These are phyloP conservation scores for Tyrophagus putrescentiae DNA, from an alignment of 1,140 invertebrate species.

Conservation along the genomic window DNA sequence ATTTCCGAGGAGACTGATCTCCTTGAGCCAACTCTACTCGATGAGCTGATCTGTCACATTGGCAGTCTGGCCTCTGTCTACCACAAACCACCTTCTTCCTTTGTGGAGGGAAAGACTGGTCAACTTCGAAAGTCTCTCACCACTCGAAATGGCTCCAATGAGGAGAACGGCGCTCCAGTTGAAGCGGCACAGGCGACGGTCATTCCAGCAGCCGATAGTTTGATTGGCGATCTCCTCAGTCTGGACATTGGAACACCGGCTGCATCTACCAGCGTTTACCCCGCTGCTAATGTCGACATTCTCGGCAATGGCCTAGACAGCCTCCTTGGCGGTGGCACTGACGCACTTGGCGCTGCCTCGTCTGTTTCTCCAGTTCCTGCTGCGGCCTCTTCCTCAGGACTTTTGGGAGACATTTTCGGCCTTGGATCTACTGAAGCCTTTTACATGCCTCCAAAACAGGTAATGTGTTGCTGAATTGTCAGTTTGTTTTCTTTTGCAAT, in stretches of 20 bases:
- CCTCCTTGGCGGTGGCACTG: constrained; percentile 42
- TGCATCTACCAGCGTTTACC: constrained; percentile 35
- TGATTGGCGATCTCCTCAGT: constrained; percentile 88
- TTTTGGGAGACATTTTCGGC: constrained; percentile 83
- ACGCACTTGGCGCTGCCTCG: constrained; percentile 23
- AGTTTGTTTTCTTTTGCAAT: not conserved
- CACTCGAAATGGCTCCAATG: constrained; percentile 23
- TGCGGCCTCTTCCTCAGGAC: constrained; percentile 40
- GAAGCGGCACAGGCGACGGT: constrained; percentile 45
- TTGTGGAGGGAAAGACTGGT: constrained; percentile 65
- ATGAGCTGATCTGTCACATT: constrained; percentile 98
- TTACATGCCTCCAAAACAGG: constrained; percentile 59
- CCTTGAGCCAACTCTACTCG: constrained; percentile 87
- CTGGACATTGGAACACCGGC: constrained; percentile 64
- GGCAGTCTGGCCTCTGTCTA: constrained; percentile 96
- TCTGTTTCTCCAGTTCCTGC: constrained; percentile 26
- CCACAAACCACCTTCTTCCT: constrained; percentile 96
- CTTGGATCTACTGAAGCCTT: constrained; percentile 47
- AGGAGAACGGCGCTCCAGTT: constrained; percentile 17
- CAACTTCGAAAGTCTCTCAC: constrained; percentile 32
- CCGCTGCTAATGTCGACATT: constrained; percentile 44
- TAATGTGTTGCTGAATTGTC: constrained; percentile 24
- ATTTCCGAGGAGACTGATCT: constrained; percentile 99
- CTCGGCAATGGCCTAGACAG: constrained; percentile 67
- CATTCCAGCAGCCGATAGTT: constrained; percentile 75